Base-by-base conservation (phyloP, 2,888 invertebrate genomes). In the Drosophila tripunctata region DNA sequence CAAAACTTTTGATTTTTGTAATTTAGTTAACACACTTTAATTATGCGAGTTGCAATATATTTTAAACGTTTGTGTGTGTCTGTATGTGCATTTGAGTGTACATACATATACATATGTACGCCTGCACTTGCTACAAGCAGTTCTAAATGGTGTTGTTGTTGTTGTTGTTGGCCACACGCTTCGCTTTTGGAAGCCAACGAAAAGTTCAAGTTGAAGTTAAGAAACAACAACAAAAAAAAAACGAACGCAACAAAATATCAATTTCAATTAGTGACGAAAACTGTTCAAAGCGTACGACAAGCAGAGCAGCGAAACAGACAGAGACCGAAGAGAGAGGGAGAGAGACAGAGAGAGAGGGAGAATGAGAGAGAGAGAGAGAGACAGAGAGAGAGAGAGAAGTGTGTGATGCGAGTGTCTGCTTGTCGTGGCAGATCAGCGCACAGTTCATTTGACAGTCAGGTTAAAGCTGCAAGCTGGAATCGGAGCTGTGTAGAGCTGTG, bases 201-300 rank as follows among this genome's bases (percentile, higher is more conserved):
- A 74, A 50, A 56, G 60, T 44, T 65, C 67, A 63, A 62, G 52
- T 60, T 54, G 30, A 69, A 64, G 55, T 54, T 19, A 40, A 38
- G 47, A 67, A 75, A 75, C 63, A 61, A n/a, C n/a, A n/a, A n/a
- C n/a, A n/a, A n/a, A n/a, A n/a, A n/a, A n/a, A n/a, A n/a, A n/a
- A n/a, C n/a, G 38, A 78, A 75, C 68, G 68, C 63, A 75, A 68
- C 60, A 64, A 80, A 80, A 82, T 83, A 83, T 83, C 80, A 81
- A 86, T 83, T 83, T 83, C 83, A 83, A 78, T 77, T 73, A 76
- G 51, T 56, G 54, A 64, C 45, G 51, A 65, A 68, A 63, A 61
- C 51, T 62, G 52, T 30, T 33, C 24, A 35, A 22, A 35, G 35
- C 38, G 17, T 35, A 45, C 36, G 44, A 33, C 52, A 38, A 27